Base-by-base conservation (phyloP, 2,888 invertebrate genomes). In the Drosophila paranaensis region DNA sequence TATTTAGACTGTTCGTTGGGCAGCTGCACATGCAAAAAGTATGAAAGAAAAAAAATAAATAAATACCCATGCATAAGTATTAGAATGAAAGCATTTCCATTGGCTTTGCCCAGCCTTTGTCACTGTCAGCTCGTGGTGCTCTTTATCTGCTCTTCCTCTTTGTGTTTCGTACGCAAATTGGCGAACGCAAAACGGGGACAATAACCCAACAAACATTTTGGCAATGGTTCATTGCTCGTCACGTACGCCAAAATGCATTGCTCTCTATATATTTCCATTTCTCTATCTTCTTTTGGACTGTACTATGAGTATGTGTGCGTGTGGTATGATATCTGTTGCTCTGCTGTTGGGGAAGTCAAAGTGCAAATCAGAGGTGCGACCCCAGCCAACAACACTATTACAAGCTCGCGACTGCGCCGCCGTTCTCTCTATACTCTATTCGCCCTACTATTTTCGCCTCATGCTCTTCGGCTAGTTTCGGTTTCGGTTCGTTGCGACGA, bases 161-260 rank as follows among this genome's bases (percentile, higher is more conserved):
- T 78, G 63, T 68, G 62, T 70, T 55, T 72, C 67, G 69, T 74
- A 82, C 78, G 83, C 75, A 85, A 84, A 85, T 84, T 88, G 80
- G 78, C 85, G 77, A 75, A 74, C 77, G 81, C 62, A 74, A 74
- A 81, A 71, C 61, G 81, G 71, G 83, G 83, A 78, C 83, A 81
- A 74, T 77, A 79, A 83, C 83, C 85, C 83, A 88, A 45, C 77
- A 72, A 82, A 82, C 85, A 85, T 68, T 79, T 82, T 88, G 72
- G 66, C 67, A 71, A 74, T 77, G 62, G 45, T 76, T 62, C 54
- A 45, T 64, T 65, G 42, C n/a, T 48, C 69, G 80, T 77, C 83
- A 84, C 83, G 83, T 84, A 84, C 78, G 75, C 83, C 82, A 74
- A 48, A 42, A 65, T 71, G 74, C 70, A 75, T 51, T 66, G 60